phyloP scores from a whole-genome alignment of 2,113 vertebrate genomes.

The Azemiops feae region DNA sequence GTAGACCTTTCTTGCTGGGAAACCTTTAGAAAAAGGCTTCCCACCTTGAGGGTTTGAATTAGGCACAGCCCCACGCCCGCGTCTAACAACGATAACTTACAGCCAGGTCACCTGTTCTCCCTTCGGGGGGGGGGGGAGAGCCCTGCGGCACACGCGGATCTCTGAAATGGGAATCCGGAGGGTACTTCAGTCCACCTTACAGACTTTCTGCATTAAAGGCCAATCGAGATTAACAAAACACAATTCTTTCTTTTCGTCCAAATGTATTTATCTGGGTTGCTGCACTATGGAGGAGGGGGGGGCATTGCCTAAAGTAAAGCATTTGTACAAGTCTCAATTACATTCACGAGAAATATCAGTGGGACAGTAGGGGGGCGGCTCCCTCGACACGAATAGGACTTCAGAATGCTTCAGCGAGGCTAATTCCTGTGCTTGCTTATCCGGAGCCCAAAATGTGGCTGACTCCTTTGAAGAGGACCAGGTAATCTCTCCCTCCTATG shows the following conservation, averaged over 20 bases:
- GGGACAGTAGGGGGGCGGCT: not conserved
- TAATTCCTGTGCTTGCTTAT: not conserved
- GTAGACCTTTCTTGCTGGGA: not conserved
- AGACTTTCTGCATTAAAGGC: not conserved
- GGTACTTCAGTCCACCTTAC: not conserved
- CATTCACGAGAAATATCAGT: not conserved
- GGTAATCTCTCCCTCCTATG: not conserved
- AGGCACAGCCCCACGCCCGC: not conserved
- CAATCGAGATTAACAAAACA: not conserved
- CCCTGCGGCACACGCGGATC: not conserved
- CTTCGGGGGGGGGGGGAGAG: not conserved
- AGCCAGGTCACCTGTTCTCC: not conserved
- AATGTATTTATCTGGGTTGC: not conserved
- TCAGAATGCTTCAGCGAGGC: not conserved
- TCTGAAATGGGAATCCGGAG: not conserved
- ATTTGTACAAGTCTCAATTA: not conserved
- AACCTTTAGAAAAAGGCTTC: not conserved
- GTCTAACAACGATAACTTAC: not conserved
- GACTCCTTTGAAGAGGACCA: not conserved
- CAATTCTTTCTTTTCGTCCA: not conserved
- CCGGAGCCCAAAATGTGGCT: not conserved
- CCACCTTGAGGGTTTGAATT: not conserved
- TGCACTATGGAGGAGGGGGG: not conserved
- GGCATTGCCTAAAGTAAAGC: not conserved
- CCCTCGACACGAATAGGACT: not conserved